A percentile compares a stretch with the other conserved stretches of the same genome.
Evolutionary conservation across 2,888 invertebrate species (phyloP).

Genomic region (Acholoe squamosa): DNA sequence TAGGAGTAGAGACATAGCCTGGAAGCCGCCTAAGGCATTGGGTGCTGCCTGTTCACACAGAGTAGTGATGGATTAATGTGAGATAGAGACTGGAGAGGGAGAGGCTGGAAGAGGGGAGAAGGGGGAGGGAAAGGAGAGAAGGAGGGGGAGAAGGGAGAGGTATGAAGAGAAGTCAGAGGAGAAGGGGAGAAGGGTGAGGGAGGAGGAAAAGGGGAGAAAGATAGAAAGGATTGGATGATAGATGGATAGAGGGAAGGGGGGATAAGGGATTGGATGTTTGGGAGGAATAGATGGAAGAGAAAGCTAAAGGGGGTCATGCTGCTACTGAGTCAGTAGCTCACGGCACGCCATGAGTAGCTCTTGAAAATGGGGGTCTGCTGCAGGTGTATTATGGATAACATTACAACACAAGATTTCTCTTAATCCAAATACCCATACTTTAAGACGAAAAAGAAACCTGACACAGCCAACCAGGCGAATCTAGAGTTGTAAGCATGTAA

Average conservation of each 20-base stretch:
- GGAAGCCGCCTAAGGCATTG: neutral
- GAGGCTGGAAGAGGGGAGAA: neutral
- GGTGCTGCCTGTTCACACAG: neutral
- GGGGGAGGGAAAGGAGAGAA: neutral
- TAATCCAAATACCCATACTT: no score
- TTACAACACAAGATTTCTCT: no score
- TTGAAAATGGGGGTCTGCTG: no score
- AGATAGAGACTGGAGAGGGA: constrained; percentile 1
- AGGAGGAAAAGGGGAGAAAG: constrained; percentile 26
- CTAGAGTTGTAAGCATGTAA: no score
- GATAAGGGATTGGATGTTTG: neutral
- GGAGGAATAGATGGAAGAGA: neutral
- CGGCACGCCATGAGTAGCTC: no score
- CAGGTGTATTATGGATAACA: no score
- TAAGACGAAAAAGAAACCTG: no score
- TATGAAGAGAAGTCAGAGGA: neutral
- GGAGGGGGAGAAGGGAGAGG: neutral
- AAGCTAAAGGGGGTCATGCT: no score
- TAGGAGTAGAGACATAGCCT: neutral
- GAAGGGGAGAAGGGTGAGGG: neutral
- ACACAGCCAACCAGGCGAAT: no score
- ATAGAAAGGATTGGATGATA: no score
- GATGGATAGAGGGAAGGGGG: neutral
- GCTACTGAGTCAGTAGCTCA: no score
- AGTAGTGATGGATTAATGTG: neutral